Evolutionary conservation across 2,797 vertebrate species (phyloP), one percentile per base, ranked within the genome.

Genomic region (Leucoraja ocellata): DNA sequence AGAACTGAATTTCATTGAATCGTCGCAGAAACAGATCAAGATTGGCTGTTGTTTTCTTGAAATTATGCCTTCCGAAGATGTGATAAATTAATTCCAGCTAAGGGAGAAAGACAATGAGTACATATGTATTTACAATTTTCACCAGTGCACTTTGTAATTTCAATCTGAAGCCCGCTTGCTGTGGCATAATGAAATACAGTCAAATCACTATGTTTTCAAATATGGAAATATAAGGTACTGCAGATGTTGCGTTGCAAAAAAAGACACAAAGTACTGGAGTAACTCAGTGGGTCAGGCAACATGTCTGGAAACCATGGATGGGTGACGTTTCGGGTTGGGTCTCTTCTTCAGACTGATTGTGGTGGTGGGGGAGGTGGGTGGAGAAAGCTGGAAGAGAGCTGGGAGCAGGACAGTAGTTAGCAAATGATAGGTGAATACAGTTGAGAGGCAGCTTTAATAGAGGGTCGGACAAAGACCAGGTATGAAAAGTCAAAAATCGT

Each of bases 1-100:
- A 99, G 94, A 99, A 98, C 96, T 99, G 99, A 94, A 99, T 97
- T 97, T 99, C 98, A 95, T 99, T 99, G 95, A 99, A 99, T 95
- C 98, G 97, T 95, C 97, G 97, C 94, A 99, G 97, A 96, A 99
- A 99, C 95, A 99, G 96, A 94, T 99, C 99, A 96, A 99, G 96
- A 96, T 99, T 99, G 94, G 99, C 98, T 0, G 98, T 99, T 94
- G 97, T 98, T 96, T 98, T 99, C 96, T 97, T 98, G 95, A 99
- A 97, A 93, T 97, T 97, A 94, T 99, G 98, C 93, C 97, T 98
- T 94, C 99, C 99, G 95, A 99, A 99, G 46, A 98, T 99, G 96
- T 99, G 98, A 94, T 98, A 99, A 95, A 99, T 97, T 94, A 99
- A 95, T 96, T 99, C 99, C 94, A 98, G 97, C 99, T 99, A 95